Evolutionary conservation across 1,140 invertebrate species (phyloP).

Genomic region (Sweltsa coloradensis): DNA sequence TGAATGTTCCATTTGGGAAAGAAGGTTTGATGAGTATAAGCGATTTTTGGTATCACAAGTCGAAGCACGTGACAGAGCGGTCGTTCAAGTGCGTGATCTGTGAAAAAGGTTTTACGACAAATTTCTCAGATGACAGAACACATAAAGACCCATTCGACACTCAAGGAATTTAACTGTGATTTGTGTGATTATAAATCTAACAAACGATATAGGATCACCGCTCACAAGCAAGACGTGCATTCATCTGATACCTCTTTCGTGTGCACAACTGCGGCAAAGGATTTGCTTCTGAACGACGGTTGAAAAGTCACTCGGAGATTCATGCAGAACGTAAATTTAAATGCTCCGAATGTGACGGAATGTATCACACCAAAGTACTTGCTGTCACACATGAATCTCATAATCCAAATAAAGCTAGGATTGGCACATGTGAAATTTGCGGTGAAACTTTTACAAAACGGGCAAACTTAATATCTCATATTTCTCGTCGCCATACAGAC

Average conservation of each 20-base stretch:
- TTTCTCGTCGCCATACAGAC: background rate
- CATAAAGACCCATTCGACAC: background rate
- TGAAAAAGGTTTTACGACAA: constrained; percentile 43
- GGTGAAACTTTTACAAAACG: constrained; percentile 22
- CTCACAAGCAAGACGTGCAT: background rate
- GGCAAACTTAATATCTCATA: constrained; percentile 15
- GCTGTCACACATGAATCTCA: constrained; percentile 33
- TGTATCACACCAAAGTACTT: too few relatives aligned
- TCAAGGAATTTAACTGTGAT: background rate
- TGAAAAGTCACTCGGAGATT: too few relatives aligned
- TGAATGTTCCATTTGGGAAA: too few relatives aligned
- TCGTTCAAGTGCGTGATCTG: constrained; percentile 54
- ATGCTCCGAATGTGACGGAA: too few relatives aligned
- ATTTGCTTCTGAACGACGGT: too few relatives aligned
- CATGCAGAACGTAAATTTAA: too few relatives aligned
- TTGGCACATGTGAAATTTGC: constrained; percentile 7
- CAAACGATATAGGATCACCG: background rate
- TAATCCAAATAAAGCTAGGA: background rate
- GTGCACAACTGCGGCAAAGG: too few relatives aligned
- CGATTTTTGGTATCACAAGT: too few relatives aligned
- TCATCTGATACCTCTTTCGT: too few relatives aligned
- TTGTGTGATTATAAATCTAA: constrained; percentile 1
- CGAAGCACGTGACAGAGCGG: too few relatives aligned
- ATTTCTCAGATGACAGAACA: too few relatives aligned
- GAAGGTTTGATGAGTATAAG: too few relatives aligned